Base-by-base conservation (phyloP, 2,888 invertebrate species). In the Pristionchus mayeri region DNA sequence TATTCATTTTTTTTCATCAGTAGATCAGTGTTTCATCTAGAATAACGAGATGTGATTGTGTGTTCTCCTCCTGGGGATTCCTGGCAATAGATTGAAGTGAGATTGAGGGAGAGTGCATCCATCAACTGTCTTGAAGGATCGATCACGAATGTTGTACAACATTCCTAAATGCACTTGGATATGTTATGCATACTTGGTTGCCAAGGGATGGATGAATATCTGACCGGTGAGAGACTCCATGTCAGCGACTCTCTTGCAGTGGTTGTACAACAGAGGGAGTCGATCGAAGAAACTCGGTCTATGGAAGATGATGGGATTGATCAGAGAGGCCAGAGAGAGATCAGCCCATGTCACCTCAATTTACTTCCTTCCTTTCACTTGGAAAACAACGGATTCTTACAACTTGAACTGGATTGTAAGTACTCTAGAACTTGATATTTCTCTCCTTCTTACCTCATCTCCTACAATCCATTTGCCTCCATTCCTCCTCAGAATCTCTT, bases 311-410 rank as follows among this genome's bases (percentile, higher is more conserved):
- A 89, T 86, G 7, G 89, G 87, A 83, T 88, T 89, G 80, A 89
- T 86, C 3, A 89, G 85, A 50, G 87, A 86, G 0, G 89, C 87
- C 1, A 87, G 85, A 11, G 89, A 63, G 7, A 89, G 86, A 80
- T 89, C 89, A 1, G 86, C 87, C 89, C 89, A 89, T 0, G 87
- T 89, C 84, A 88, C 86, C 89, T 89, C 87, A 63, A 87, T n/a
- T 30, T 18, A 7, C n/a, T n/a, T n/a, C n/a, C n/a, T n/a, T n/a
- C n/a, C n/a, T n/a, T n/a, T n/a, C n/a, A n/a, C n/a, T n/a, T n/a
- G n/a, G n/a, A n/a, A n/a, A n/a, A n/a, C n/a, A n/a, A n/a, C n/a
- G n/a, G n/a, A n/a, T n/a, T n/a, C n/a, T n/a, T n/a, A n/a, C n/a
- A n/a, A n/a, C n/a, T n/a, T n/a, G n/a, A n/a, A n/a, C n/a, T n/a